Evolutionary conservation across 2,888 invertebrate genomes (phyloP).

Genomic region (Leptinotarsa tumamoca): DNA sequence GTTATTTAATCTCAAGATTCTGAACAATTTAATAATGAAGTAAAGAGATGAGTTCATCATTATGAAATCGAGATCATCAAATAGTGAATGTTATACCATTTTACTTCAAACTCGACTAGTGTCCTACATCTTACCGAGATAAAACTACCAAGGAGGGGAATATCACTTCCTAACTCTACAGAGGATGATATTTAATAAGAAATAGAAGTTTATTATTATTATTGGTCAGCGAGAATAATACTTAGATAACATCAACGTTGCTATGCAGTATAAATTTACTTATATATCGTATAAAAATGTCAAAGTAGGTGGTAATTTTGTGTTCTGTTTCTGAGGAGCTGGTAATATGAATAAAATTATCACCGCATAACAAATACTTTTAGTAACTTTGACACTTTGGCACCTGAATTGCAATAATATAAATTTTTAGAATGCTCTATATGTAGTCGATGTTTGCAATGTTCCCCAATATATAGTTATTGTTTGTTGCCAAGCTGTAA

Average conservation of each 20-base stretch:
- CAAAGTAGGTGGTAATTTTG: constrained; percentile 34
- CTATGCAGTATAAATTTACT: constrained; percentile 55
- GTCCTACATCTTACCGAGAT: no score
- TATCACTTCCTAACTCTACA: not conserved
- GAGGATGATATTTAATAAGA: constrained; percentile 51
- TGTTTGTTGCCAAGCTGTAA: constrained; percentile 49
- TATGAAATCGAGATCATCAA: no score
- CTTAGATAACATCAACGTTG: constrained; percentile 47
- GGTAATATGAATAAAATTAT: constrained; percentile 51
- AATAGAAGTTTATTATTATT: constrained; percentile 51
- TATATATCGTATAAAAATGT: constrained; percentile 42
- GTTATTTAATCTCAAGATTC: no score
- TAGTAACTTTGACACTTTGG: constrained; percentile 66
- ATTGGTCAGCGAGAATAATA: constrained; percentile 56
- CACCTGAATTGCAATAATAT: constrained; percentile 64
- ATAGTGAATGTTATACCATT: no score
- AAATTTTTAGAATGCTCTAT: constrained; percentile 64
- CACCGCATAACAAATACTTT: constrained; percentile 55
- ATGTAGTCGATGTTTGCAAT: constrained; percentile 64
- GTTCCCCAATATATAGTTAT: constrained; percentile 62
- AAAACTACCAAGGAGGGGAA: no score
- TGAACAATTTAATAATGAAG: no score
- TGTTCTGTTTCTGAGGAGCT: constrained; percentile 31
- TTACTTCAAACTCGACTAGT: no score
- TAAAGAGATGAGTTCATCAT: no score